These are phyloP conservation scores for Anguilla pacifica DNA, from an alignment of 2,797 vertebrate species.

Conservation along the genomic window DNA sequence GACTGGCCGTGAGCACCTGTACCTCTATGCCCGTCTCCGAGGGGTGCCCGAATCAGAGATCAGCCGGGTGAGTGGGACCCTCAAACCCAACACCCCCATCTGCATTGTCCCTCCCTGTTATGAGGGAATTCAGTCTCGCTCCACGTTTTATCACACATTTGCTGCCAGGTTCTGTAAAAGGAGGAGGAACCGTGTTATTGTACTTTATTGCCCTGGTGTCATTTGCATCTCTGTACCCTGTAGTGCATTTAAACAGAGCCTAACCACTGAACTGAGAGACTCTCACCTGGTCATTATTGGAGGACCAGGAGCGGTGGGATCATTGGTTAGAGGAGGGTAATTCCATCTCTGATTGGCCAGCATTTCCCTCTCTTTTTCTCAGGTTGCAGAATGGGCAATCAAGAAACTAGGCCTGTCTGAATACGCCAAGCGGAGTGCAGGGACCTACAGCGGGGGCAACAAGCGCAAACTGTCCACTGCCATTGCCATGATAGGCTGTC, in stretches of 20 bases:
- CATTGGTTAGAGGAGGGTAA: too few relatives aligned
- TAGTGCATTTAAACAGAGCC: background rate
- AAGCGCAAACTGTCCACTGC: slow-evolving; percentile 95
- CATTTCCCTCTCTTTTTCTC: slow-evolving; percentile 30
- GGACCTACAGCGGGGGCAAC: slow-evolving; percentile 95
- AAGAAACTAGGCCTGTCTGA: slow-evolving; percentile 86
- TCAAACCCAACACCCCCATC: background rate
- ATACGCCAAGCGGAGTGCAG: slow-evolving; percentile 79
- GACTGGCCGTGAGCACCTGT: slow-evolving; percentile 91
- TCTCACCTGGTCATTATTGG: background rate
- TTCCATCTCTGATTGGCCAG: background rate
- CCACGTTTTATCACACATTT: background rate
- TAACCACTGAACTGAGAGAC: background rate
- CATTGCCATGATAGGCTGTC: slow-evolving; percentile 92
- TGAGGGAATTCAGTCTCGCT: background rate
- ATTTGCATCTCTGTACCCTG: background rate
- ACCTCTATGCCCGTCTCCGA: slow-evolving; percentile 88
- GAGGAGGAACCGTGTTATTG: background rate
- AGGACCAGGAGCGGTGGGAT: background rate
- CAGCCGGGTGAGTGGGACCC: slow-evolving; percentile 73
- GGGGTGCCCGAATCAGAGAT: slow-evolving; percentile 90
- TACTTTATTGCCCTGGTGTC: background rate
- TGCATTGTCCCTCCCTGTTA: background rate
- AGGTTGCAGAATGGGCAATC: slow-evolving; percentile 93
- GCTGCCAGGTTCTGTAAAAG: background rate